phyloP scores from a whole-genome alignment of 2,888 invertebrate genomes.

The Heliconius aoede region DNA sequence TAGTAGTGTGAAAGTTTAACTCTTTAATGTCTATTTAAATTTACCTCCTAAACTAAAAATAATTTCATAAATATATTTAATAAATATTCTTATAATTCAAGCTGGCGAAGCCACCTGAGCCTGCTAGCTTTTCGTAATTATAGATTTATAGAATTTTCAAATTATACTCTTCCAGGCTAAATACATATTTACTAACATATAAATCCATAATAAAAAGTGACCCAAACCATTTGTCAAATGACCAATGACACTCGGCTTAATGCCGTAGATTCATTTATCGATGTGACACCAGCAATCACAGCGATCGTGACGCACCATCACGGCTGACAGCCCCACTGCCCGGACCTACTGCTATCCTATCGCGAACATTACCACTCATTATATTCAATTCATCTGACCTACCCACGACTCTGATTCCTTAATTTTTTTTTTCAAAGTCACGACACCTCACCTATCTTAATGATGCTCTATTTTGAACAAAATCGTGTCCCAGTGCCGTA shows the following conservation, averaged over 20 bases:
- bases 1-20: no score
- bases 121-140: not conserved
- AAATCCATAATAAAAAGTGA: not conserved
- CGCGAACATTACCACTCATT: slow-evolving; percentile 56
- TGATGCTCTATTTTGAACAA: slow-evolving; percentile 69
- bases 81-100: no score
- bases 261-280: slow-evolving; percentile 49
- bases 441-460: slow-evolving; percentile 65
- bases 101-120: no score
- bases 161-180: not conserved
- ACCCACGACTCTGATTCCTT: slow-evolving; percentile 54
- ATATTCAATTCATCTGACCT: slow-evolving; percentile 57
- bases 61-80: no score
- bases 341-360: slow-evolving; percentile 46
- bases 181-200: not conserved
- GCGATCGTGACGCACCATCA: slow-evolving; percentile 53
- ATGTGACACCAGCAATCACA: slow-evolving; percentile 46
- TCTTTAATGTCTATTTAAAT: no score
- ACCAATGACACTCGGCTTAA: slow-evolving; percentile 37
- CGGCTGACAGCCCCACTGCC: slow-evolving; percentile 40
- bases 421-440: slow-evolving; percentile 62
- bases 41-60: no score
- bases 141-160: not conserved
- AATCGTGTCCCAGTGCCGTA: slow-evolving; percentile 60
- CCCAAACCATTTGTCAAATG: slow-evolving; percentile 33